Evolutionary conservation across 2,797 vertebrate species (phyloP), one percentile per base, ranked within the genome.

Genomic region (Acrocephalus scirpaceus): DNA sequence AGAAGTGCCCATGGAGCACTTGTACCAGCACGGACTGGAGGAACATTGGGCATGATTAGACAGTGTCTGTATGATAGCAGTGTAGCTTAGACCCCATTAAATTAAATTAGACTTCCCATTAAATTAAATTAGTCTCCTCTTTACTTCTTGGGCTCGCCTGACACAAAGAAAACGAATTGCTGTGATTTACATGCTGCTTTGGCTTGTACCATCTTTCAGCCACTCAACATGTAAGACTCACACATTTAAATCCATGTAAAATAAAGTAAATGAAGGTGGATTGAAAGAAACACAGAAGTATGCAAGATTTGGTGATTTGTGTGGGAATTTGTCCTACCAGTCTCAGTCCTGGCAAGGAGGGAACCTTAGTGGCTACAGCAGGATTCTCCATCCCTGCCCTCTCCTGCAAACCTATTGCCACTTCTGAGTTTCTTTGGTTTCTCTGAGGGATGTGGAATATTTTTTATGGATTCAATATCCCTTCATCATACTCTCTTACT

Each of bases 101-200:
- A 90, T 62, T 91, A 76, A 89, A 84, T 89, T 91, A 92, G 73
- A 58, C 47, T 86, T 66, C 74, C 40, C 32, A 62, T 67, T 82
- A 91, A 86, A 92, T 86, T 93, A 70, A 70, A 87, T 95, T 83
- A 81, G 61, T 51, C 47, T 77, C 34, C 38, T 81, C 71, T 91
- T 64, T 88, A 78, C 32, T 90, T 90, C 89, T 88, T 91, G 57
- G 53, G 64, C 30, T 93, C 2, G 32, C 50, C 76, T 78, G 82
- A 88, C 64, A 60, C 73, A 86, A 81, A 72, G 64, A 65, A 90
- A 95, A 86, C 54, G 3, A 90, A 88, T 77, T 93, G 64, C 64
- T 85, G 17, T 61, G 57, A 92, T 94, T 95, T 96, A 92, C 56
- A 34, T 16, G 25, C 27, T 81, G 38, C 61, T 92, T 92, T 90